Conservation (phyloP, 2,113 vertebrate genomes). For the Charina bottae region DNA sequence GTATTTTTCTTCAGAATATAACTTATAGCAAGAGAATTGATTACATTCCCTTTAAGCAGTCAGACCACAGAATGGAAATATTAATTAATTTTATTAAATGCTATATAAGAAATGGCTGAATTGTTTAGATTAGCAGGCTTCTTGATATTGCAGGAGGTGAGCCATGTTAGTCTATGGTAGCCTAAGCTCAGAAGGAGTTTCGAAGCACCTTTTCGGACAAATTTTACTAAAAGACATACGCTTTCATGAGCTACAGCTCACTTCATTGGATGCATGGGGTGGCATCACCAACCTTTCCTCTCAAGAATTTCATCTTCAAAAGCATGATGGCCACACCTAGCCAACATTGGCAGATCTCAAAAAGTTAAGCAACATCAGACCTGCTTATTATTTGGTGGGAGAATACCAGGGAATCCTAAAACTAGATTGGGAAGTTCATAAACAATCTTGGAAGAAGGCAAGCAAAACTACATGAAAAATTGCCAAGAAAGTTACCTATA, state of each 20-base stretch:
- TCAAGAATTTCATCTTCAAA: constrained; percentile 63
- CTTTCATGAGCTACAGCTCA: not conserved
- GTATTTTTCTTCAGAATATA: constrained; percentile 68
- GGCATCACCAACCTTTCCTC: constrained; percentile 68
- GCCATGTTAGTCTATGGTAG: not conserved
- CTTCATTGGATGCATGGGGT: constrained; percentile 4
- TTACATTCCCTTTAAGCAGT: constrained; percentile 75
- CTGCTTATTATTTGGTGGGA: not conserved
- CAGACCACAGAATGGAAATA: constrained; percentile 71
- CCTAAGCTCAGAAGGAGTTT: not conserved
- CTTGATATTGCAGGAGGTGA: constrained; percentile 52
- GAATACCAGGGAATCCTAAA: not conserved
- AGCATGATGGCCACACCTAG: not conserved
- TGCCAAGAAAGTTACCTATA: not conserved
- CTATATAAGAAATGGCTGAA: constrained; percentile 79
- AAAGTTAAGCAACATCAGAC: not conserved
- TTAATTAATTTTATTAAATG: constrained; percentile 85
- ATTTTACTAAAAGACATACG: not conserved
- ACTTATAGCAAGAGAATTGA: constrained; percentile 70
- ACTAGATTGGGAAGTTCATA: not conserved
- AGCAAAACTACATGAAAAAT: not conserved
- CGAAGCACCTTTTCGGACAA: not conserved
- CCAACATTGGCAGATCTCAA: not conserved
- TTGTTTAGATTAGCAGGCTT: constrained; percentile 78
- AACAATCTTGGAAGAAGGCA: not conserved